Conservation (phyloP, 2,113 vertebrate species). For the Murina feae region DNA sequence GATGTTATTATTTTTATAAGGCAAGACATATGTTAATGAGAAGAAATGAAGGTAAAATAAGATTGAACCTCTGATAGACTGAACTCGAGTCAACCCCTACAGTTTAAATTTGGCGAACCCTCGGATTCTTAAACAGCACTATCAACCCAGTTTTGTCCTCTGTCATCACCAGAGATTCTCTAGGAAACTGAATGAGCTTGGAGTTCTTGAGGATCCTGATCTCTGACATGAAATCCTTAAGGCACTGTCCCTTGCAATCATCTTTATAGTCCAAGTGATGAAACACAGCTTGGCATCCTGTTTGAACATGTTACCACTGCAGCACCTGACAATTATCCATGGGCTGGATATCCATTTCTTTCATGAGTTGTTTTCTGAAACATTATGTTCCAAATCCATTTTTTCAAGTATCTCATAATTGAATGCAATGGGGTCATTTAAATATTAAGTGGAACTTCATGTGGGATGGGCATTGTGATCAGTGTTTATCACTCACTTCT, state of each 20-base stretch:
- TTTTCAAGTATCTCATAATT: not conserved
- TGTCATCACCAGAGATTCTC: not conserved
- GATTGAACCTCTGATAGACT: not conserved
- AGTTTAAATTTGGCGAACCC: not conserved
- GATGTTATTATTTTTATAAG: not conserved
- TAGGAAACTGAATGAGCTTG: not conserved
- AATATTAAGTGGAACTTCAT: not conserved
- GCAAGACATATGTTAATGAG: not conserved
- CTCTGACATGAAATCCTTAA: not conserved
- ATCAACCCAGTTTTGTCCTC: not conserved
- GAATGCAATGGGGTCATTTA: not conserved
- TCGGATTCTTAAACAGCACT: not conserved
- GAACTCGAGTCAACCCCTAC: not conserved
- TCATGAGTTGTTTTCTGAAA: not conserved
- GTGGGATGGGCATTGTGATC: not conserved
- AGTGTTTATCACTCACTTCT: not conserved
- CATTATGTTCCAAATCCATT: not conserved
- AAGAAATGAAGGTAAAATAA: not conserved
- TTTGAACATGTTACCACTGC: not conserved
- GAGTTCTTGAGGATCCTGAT: not conserved
- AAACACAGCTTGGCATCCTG: not conserved
- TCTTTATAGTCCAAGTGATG: not conserved
- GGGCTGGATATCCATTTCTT: not conserved
- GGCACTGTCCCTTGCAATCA: not conserved
- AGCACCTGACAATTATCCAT: not conserved